Evolutionary conservation across 2,888 invertebrate species (phyloP), one percentile per base, ranked within the genome.

Genomic region (Eilema depressum): DNA sequence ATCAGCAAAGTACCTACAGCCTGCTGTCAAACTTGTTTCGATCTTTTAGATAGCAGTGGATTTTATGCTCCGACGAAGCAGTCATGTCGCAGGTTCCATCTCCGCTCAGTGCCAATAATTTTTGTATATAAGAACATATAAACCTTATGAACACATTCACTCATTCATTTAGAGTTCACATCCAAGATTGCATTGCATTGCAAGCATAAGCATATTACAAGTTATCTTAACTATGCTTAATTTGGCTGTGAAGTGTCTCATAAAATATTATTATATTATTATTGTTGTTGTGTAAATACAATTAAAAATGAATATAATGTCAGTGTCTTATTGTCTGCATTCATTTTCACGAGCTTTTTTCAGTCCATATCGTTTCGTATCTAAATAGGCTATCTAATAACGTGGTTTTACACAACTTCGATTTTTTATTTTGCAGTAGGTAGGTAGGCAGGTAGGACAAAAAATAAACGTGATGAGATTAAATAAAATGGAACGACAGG

Each of bases 401-500:
- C 14, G 25, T 3, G 59, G 59, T 26, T 26, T 59, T 17, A 28
- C 28, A 59, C 25, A 17, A 26, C 25, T 59, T 26, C 28, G 14
- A 7, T 17, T 28, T 59, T 26, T 53, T n/a, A 12, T 23, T 62
- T 62, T 14, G 10, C 20, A 23, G 59, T 26, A 59, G 59, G 59
- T 59, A 62, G 11, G 62, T 4, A 10, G 14, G 59, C 17, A 59
- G 59, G 59, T 59, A 62, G 11, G 62, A 47, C 28, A 63, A 63
- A 63, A 26, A 28, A 11, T 63, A 41, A 17, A n/a, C 1, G 78
- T 75, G 28, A 33, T 47, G n/a, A 25, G 5, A 53, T 28, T n/a
- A 53, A 53, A 64, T 28, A 28, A 33, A 33, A 62, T 14, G 10
- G 28, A 59, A 59, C 37, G 30, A 7, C n/a, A 53, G 64, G 20